Evolutionary conservation across 2,888 invertebrate genomes (phyloP).

Genomic region (Chloromyia formosa): DNA sequence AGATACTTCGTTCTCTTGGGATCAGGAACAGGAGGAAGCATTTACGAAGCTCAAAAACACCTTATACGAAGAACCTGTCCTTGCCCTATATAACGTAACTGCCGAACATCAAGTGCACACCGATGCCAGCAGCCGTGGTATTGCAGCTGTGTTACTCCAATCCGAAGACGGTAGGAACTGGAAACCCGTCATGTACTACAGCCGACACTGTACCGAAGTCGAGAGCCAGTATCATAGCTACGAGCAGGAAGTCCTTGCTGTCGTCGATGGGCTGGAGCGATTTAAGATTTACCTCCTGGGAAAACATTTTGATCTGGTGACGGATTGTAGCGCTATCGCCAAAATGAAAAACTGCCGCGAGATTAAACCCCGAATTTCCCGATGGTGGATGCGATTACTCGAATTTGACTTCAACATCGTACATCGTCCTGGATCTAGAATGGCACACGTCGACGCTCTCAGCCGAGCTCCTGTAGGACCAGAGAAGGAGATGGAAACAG

Average conservation of each 20-base stretch:
- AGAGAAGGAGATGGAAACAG: background rate
- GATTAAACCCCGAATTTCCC: background rate
- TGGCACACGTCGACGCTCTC: too few relatives aligned
- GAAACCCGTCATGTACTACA: too few relatives aligned
- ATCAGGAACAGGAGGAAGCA: background rate
- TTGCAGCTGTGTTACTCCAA: background rate
- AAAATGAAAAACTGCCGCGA: background rate
- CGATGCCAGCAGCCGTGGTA: background rate
- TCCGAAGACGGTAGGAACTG: background rate
- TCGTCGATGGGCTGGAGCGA: too few relatives aligned
- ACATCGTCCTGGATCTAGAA: too few relatives aligned
- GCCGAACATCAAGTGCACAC: background rate
- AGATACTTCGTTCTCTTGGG: too few relatives aligned
- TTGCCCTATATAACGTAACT: background rate
- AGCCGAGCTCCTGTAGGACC: too few relatives aligned
- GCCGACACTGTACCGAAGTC: too few relatives aligned
- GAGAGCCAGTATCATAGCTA: too few relatives aligned
- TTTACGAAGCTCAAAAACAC: background rate
- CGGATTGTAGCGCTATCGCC: too few relatives aligned
- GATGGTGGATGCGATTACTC: background rate
- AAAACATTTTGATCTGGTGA: background rate
- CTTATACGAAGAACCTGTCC: background rate
- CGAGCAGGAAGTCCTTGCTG: too few relatives aligned
- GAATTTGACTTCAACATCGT: too few relatives aligned
- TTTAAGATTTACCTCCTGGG: background rate